Conservation (phyloP, 1,140 invertebrate genomes). For the Agraylea sexmaculata region DNA sequence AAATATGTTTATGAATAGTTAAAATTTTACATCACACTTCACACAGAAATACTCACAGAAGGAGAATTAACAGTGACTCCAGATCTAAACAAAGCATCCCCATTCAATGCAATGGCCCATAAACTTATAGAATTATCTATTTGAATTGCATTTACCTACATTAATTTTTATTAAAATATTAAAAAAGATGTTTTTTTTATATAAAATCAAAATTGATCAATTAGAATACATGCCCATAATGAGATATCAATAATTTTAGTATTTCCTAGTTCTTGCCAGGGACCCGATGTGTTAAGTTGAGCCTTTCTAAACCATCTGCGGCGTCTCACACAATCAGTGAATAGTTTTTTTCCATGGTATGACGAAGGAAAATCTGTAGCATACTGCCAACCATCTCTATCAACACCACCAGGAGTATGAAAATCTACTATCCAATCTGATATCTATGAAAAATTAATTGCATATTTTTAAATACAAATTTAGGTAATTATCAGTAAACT, state of each 20-base stretch:
- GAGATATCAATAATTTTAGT: constrained; percentile 73
- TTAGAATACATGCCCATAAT: constrained; percentile 45
- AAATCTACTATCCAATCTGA: constrained; percentile 87
- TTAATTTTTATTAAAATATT: not conserved
- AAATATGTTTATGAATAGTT: constrained; percentile 18
- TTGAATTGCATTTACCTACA: no score
- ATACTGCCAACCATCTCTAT: constrained; percentile 89
- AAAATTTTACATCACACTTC: not conserved
- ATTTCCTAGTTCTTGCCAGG: constrained; percentile 76
- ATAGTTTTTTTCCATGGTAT: constrained; percentile 73
- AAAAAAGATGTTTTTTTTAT: constrained; percentile 6
- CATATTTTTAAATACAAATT: no score
- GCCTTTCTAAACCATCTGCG: constrained; percentile 76
- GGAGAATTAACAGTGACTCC: constrained; percentile 60
- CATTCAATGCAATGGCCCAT: constrained; percentile 73
- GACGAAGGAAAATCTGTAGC: constrained; percentile 79
- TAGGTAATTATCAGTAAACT: no score
- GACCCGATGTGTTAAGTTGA: constrained; percentile 68
- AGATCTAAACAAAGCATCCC: constrained; percentile 67
- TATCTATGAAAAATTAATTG: constrained; percentile 39
- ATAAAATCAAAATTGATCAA: constrained; percentile 1
- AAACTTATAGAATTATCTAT: constrained; percentile 37
- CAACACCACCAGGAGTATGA: constrained; percentile 75
- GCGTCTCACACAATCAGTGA: constrained; percentile 79
- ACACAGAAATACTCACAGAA: constrained; percentile 38